These are phyloP conservation scores for Micrastur ruficollis DNA, from an alignment of 2,797 vertebrate species.

Conservation along the genomic window DNA sequence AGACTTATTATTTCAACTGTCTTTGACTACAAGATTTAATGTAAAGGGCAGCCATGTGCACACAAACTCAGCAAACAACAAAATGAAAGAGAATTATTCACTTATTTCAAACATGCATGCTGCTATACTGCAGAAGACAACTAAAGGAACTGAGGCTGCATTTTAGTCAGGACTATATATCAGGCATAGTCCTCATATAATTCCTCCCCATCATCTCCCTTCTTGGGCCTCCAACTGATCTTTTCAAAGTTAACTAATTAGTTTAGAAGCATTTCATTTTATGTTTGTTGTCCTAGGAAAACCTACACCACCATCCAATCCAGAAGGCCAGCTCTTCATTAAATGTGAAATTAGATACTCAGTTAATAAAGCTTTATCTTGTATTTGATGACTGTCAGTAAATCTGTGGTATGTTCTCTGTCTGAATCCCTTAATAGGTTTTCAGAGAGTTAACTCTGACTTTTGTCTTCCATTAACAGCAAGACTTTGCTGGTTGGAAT, in stretches of 20 bases:
- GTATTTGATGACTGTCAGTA: slow-evolving; percentile 21
- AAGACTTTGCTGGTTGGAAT: slow-evolving; percentile 31
- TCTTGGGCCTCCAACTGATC: neutral
- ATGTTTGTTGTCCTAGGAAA: neutral
- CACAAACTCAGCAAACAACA: neutral
- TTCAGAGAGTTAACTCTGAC: slow-evolving; percentile 41
- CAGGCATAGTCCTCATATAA: neutral
- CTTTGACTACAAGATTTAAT: neutral
- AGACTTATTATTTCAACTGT: neutral
- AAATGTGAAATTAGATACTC: slow-evolving; percentile 43
- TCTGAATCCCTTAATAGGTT: slow-evolving; percentile 43
- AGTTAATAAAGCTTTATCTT: slow-evolving; percentile 53
- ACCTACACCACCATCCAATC: neutral
- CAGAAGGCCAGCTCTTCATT: slow-evolving; percentile 22
- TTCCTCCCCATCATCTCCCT: neutral
- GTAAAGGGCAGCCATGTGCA: neutral
- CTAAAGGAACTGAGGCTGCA: neutral
- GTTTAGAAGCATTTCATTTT: slow-evolving; percentile 4
- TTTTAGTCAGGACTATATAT: neutral
- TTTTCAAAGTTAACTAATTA: neutral
- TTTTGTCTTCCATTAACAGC: slow-evolving; percentile 61
- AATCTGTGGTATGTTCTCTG: slow-evolving; percentile 4
- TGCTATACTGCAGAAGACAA: neutral
- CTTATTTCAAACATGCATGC: neutral
- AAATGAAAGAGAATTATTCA: neutral